These are phyloP conservation scores for Epsilonema sp. DNA, from an alignment of 2,888 invertebrate species.

Conservation along the genomic window DNA sequence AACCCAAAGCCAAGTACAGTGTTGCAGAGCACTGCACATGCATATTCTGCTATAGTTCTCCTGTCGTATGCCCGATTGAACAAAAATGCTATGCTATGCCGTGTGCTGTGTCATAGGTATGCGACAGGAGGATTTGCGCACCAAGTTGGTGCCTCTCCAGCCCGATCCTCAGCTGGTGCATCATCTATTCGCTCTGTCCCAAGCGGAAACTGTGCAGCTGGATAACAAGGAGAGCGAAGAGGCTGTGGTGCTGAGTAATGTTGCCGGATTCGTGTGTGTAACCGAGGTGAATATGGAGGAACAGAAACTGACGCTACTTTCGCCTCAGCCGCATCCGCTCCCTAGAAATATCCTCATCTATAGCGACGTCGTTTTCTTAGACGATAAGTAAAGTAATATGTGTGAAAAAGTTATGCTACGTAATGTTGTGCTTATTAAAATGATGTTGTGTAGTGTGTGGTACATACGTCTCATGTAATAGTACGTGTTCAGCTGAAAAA, in stretches of 20 bases:
- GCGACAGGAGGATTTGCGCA: too few species aligned
- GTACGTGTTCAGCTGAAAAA: too few species aligned
- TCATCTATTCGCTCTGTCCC: slow-evolving; percentile 68
- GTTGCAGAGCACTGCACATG: too few species aligned
- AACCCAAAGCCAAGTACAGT: too few species aligned
- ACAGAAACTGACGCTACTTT: slow-evolving; percentile 65
- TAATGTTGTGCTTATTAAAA: too few species aligned
- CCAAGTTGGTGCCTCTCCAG: background rate
- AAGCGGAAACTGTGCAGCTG: slow-evolving; percentile 57
- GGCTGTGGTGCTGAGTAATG: slow-evolving; percentile 63
- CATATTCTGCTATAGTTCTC: too few species aligned
- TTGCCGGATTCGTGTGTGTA: slow-evolving; percentile 77
- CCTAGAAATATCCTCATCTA: slow-evolving; percentile 65
- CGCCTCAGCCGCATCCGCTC: slow-evolving; percentile 61
- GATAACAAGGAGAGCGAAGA: too few species aligned
- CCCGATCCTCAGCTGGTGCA: slow-evolving; percentile 47
- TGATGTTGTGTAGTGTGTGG: too few species aligned
- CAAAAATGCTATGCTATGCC: too few species aligned
- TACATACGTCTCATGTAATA: too few species aligned
- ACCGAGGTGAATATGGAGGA: slow-evolving; percentile 72
- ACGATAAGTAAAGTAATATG: slow-evolving; percentile 36
- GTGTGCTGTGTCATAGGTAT: background rate
- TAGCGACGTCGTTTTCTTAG: slow-evolving; percentile 85
- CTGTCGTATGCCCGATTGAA: too few species aligned
- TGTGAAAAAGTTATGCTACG: too few species aligned